Conservation (phyloP, 2,797 vertebrate genomes). For the Ara ararauna region DNA sequence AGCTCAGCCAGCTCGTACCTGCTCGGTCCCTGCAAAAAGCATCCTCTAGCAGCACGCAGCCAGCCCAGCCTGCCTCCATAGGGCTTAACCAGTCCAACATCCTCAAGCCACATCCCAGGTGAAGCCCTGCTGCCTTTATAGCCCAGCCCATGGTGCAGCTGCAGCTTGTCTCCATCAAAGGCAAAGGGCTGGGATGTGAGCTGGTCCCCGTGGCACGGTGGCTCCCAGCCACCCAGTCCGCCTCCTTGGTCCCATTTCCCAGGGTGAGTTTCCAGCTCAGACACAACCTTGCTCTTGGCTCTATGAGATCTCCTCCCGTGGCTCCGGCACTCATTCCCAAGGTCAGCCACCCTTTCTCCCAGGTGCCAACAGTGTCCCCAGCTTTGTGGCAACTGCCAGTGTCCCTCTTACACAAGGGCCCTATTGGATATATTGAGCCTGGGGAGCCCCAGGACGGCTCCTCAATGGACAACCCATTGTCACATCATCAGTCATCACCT, state of each 20-base stretch:
- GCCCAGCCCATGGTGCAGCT: not conserved
- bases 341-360: not conserved
- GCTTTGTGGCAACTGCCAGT: not conserved
- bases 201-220: rapidly evolving
- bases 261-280: not conserved
- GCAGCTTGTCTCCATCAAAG: not conserved
- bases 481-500: rapidly evolving
- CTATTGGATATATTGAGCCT: rapidly evolving
- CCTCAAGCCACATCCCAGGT: not conserved
- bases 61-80: not conserved
- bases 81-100: rapidly evolving
- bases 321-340: not conserved
- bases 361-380: not conserved
- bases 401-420: not conserved
- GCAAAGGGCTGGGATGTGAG: not conserved
- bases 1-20: not conserved
- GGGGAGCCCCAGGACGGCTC: not conserved
- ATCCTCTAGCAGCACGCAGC: not conserved
- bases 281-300: not conserved
- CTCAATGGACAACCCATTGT: rapidly evolving
- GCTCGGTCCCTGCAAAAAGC: not conserved
- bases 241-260: not conserved
- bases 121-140: not conserved
- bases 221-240: rapidly evolving
- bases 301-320: not conserved